Conservation (phyloP, 2,888 invertebrate species). For the Globia sparganii region DNA sequence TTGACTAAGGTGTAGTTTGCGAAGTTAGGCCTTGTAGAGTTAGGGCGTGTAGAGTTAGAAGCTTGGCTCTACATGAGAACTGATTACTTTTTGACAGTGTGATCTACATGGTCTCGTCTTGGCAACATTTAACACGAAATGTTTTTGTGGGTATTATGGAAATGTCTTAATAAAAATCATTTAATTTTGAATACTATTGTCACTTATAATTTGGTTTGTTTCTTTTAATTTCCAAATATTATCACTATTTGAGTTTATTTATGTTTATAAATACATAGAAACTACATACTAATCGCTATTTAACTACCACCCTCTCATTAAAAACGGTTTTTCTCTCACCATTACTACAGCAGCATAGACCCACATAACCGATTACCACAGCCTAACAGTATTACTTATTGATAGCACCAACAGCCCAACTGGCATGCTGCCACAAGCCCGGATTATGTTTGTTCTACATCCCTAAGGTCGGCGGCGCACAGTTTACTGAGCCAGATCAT, state of each 20-base stretch:
- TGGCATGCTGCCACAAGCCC: slow-evolving; percentile 62
- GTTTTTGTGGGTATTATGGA: too few species aligned
- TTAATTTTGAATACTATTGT: background rate
- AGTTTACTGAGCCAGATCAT: slow-evolving; percentile 40
- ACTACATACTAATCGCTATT: background rate
- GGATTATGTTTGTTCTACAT: slow-evolving; percentile 63
- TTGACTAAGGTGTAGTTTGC: too few species aligned
- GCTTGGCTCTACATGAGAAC: too few species aligned
- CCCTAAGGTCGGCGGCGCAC: slow-evolving; percentile 43
- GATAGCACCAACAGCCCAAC: slow-evolving; percentile 60
- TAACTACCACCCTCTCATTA: background rate
- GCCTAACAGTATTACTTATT: slow-evolving; percentile 64
- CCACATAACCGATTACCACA: slow-evolving; percentile 48
- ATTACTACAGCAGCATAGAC: slow-evolving; percentile 25
- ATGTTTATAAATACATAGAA: background rate
- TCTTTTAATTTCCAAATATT: background rate
- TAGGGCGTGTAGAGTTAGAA: too few species aligned
- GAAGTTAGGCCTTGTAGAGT: too few species aligned
- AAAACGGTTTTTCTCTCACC: background rate
- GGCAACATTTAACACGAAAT: too few species aligned
- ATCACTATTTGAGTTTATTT: background rate
- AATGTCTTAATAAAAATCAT: background rate
- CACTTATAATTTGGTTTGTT: background rate
- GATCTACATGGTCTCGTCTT: too few species aligned
- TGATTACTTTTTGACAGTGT: too few species aligned